Percentiles rank a stretch among this genome's conserved stretches.
Conservation (phyloP, 2,888 invertebrate species). For the Melieria omissa region DNA sequence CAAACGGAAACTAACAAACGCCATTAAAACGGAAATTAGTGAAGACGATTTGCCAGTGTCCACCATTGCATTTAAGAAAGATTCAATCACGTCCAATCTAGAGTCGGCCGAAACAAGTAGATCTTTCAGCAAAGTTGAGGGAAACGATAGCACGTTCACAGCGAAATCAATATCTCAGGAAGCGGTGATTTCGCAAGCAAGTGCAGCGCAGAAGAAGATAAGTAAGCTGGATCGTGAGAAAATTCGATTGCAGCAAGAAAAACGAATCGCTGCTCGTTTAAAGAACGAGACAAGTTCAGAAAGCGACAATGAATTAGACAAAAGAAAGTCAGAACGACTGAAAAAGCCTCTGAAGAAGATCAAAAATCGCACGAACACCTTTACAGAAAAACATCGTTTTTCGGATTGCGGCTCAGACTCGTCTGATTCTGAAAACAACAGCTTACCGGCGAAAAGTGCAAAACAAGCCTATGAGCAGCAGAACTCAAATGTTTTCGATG, state of each 20-base stretch:
- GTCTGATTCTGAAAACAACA: constrained; percentile 36
- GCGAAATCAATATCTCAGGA: constrained; percentile 39
- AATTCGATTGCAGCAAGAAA: constrained; percentile 59
- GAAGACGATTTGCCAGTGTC: constrained; percentile 53
- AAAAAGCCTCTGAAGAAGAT: constrained; percentile 57
- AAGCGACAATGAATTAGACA: constrained; percentile 65
- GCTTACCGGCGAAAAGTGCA: constrained; percentile 23
- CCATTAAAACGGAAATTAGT: constrained; percentile 47
- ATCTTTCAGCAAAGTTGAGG: constrained; percentile 24
- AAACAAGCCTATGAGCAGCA: constrained; percentile 16
- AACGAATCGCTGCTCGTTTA: constrained; percentile 60
- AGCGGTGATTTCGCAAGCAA: constrained; percentile 37
- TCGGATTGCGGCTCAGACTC: constrained; percentile 51
- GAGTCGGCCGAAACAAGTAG: constrained; percentile 43
- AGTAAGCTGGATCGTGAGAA: constrained; percentile 64
- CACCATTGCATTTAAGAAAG: not conserved
- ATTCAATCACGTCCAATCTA: constrained; percentile 34
- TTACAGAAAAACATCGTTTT: constrained; percentile 43
- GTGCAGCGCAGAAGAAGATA: constrained; percentile 53
- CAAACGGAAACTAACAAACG: constrained; percentile 53
- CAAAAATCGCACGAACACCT: constrained; percentile 15
- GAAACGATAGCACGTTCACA: constrained; percentile 40
- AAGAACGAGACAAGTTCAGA: constrained; percentile 68
- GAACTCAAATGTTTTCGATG: not conserved
- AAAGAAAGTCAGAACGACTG: constrained; percentile 55